A percentile compares a stretch with the other conserved stretches of the same genome.
Conservation (phyloP, 2,888 invertebrate species). For the Patella depressa region DNA sequence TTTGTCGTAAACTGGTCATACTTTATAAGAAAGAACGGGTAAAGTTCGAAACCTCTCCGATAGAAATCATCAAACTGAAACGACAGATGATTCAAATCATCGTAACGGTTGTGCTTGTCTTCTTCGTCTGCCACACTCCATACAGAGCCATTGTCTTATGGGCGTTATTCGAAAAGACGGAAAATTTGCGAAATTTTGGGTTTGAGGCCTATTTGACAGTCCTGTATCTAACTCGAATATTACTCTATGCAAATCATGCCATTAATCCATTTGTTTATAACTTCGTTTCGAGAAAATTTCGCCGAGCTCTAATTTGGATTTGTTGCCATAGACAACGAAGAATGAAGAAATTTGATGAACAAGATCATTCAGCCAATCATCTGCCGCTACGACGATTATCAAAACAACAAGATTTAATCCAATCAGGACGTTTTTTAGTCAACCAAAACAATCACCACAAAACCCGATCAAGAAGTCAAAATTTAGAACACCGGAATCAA, state of each 20-base stretch:
- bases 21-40: constrained; percentile 36
- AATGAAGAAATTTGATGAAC: neutral
- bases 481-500: constrained; percentile 26
- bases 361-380: neutral
- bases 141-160: constrained; percentile 40
- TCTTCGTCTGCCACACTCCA: constrained; percentile 46
- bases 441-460: neutral
- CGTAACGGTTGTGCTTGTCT: constrained; percentile 42
- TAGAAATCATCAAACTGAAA: constrained; percentile 37
- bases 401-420: neutral
- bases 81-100: constrained; percentile 45
- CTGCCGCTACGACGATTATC: neutral
- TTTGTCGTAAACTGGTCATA: constrained; percentile 35
- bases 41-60: constrained; percentile 34
- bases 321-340: constrained; percentile 34
- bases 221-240: constrained; percentile 38
- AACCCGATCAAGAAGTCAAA: too few species aligned
- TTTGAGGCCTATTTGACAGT: constrained; percentile 34
- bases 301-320: constrained; percentile 38
- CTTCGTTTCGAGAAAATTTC: constrained; percentile 39
- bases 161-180: constrained; percentile 34
- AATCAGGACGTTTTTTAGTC: neutral
- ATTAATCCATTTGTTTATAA: constrained; percentile 47
- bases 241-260: constrained; percentile 44
- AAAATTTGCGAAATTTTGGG: constrained; percentile 24